These are phyloP conservation scores for Anagyrus pseudococci DNA, from an alignment of 2,888 invertebrate species.

Conservation along the genomic window DNA sequence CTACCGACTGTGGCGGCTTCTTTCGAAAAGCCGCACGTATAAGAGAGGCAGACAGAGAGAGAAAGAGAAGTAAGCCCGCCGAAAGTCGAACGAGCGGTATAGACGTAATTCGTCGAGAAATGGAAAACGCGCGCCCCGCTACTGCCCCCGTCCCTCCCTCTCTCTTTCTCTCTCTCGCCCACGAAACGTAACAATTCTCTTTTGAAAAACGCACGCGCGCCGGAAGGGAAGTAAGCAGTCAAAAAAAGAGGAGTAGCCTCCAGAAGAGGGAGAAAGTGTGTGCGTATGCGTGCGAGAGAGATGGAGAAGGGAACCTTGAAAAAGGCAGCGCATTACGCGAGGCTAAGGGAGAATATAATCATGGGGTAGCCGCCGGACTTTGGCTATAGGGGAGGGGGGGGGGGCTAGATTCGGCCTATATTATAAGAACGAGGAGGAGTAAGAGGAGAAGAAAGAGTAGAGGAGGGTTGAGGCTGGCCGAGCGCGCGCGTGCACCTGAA, in stretches of 20 bases:
- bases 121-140: conserved; percentile 18
- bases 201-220: conserved; percentile 12
- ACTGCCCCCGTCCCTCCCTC: neutral
- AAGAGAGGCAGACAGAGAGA: neutral
- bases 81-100: neutral
- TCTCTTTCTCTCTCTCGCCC: neutral
- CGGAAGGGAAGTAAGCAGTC: neutral
- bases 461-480: neutral
- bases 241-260: neutral
- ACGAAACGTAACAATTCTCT: conserved; percentile 1
- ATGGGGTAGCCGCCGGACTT: neutral
- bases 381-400: neutral
- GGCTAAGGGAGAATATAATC: neutral
- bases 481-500: neutral
- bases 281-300: too few relatives aligned
- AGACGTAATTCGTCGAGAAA: conserved; percentile 9
- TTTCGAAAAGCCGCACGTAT: too few relatives aligned
- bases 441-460: neutral
- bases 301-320: conserved; percentile 11
- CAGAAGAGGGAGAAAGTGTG: conserved; percentile 13
- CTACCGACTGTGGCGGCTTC: too few relatives aligned
- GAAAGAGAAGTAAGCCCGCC: too few relatives aligned
- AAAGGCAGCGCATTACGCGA: conserved; percentile 5
- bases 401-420: conserved; percentile 14
- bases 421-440: conserved; percentile 2